Evolutionary conservation across 2,888 invertebrate species (phyloP), one percentile per base, ranked within the genome.

Genomic region (Piscicola geometra): DNA sequence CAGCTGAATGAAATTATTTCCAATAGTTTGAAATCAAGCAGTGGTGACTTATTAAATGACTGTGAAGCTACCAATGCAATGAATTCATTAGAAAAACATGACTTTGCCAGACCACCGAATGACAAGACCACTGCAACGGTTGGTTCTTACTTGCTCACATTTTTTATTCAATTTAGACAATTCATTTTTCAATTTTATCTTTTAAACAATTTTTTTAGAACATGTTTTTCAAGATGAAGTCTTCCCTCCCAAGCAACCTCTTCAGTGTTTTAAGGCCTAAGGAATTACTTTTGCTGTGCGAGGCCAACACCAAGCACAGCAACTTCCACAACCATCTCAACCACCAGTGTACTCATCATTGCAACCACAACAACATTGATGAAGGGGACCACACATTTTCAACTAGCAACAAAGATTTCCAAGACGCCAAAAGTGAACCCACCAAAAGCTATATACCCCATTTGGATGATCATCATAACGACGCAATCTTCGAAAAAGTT

Each of bases 1-100:
- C 84, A 84, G 78, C 78, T 79, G 12, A 70, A 74, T 32, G 80
- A 67, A 12, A 66, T 70, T n/a, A 32, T 47, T 28, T 25, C 52
- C 28, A 56, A 12, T 75, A 70, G 28, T 75, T 75, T 32, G 36
- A 69, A 33, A 75, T 66, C 9, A 33, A 25, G 25, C 79, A 77
- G 25, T 47, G 56, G 18, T 47, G 70, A 15, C 50, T 74, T 25
- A 52, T 28, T 5, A 71, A 50, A 1, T 41, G 73, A 35, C 32
- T 77, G 18, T 50, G 71, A 15, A 33, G 52, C 18, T 67, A 78
- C 35, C 28, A 78, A 18, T 60, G 9, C 56, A 75, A 78, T 35
- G 32, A 33, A 47, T 47, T 9, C 9, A 47, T 15, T 21, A 47
- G 50, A 47, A 9, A 47, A 47, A 21, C 12, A 9, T 47, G 12